Base-by-base conservation (phyloP, 1,140 invertebrate species). In the Meloidogyne chitwoodi region DNA sequence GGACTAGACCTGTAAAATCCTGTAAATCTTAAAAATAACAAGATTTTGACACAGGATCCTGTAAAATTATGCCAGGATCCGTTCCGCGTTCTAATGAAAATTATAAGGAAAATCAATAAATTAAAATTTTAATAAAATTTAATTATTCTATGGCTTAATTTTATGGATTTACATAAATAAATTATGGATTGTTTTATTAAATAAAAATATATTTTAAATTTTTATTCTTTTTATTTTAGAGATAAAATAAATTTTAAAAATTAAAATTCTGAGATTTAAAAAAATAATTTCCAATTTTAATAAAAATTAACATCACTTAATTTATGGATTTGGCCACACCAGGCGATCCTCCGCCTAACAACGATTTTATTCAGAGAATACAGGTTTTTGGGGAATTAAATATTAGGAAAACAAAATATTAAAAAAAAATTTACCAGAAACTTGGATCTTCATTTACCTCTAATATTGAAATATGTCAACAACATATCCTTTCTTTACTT, bases 391-490 rank as follows among this genome's bases (percentile, higher is more conserved):
- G 1, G 16, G 14, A 44, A n/a, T n/a, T n/a, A 44, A 44, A 44
- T 44, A 1, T 31, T 3, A 31, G 6, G 38, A 44, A 19, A 4
- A 19, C n/a, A 41, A 41, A 41, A 41, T 26, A 34, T 27, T 11
- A 34, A 72, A 62, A 72, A 62, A 62, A n/a, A 6, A 76, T 56
- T 24, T 61, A 48, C n/a, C 27, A 77, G 76, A 68, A 77, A 66
- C 26, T 77, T 19, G 76, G 76, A 19, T 34, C 44, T 48, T 75
- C 41, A 44, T 78, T 78, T 41, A 78, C 77, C 27, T 56, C 77
- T 27, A 70, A 8, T 61, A 48, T 78, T 31, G 77, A 78, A 27
- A 63, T 8, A 38, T 78, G 77, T 29, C 66, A 78, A 62, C 64
- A 78, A 65, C 12, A 31, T 26, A 31, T 78, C 19, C 16, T 31